phyloP scores from a whole-genome alignment of 2,113 vertebrate species.

The Cebidichthys violaceus region DNA sequence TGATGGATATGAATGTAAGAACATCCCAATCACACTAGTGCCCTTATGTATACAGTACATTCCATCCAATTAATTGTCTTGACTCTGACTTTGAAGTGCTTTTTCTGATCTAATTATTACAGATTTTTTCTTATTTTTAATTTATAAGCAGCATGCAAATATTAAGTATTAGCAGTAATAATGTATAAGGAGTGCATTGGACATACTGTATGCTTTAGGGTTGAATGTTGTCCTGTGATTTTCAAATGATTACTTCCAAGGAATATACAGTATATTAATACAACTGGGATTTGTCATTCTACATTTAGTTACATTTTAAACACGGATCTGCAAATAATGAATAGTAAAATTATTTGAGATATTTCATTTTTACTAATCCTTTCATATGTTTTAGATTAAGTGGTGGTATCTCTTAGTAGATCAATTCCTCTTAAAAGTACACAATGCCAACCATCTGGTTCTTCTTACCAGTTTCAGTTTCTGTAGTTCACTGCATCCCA shows the following conservation, averaged over 20 bases:
- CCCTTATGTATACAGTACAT: neutral
- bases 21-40: neutral
- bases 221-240: neutral
- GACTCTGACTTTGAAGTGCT: neutral
- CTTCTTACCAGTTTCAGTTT: neutral
- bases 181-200: neutral
- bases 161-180: neutral
- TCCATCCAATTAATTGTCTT: neutral
- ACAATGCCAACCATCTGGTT: neutral
- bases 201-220: neutral
- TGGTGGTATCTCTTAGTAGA: neutral
- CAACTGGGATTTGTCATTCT: no score
- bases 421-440: neutral
- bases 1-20: slow-evolving; percentile 94
- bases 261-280: neutral
- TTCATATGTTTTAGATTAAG: no score
- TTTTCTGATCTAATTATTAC: neutral
- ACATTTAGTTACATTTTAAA: no score
- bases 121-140: neutral
- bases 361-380: no score
- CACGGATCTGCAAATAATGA: no score
- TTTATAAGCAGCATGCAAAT: neutral
- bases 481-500: neutral
- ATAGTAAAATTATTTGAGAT: no score
- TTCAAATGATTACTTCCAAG: neutral